Evolutionary conservation across 2,797 vertebrate species (phyloP).

Genomic region (Muraenolepis orangiensis): DNA sequence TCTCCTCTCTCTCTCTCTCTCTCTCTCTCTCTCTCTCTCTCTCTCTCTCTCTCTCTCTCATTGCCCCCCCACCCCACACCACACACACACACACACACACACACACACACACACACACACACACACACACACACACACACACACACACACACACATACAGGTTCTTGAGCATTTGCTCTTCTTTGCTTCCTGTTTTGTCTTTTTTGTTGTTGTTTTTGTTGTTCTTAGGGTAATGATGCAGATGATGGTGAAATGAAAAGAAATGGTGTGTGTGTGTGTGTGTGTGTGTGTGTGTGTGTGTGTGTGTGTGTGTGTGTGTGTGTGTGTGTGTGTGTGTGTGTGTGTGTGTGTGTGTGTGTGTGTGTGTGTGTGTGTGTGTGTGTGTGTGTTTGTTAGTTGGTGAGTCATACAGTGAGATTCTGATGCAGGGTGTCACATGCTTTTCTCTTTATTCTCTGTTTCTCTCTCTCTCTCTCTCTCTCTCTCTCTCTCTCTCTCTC

Average conservation of each 20-base stretch:
- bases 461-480: slow-evolving; percentile 15
- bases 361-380: slow-evolving; percentile 8
- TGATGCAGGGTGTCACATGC: slow-evolving; percentile 43
- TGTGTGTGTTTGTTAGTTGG: slow-evolving; percentile 21
- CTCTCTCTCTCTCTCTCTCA: too few species aligned
- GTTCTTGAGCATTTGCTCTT: too few species aligned
- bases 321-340: slow-evolving; percentile 11
- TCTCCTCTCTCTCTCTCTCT: too few species aligned
- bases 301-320: slow-evolving; percentile 8
- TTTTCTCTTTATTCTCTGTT: slow-evolving; percentile 15
- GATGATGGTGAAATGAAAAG: slow-evolving; percentile 5
- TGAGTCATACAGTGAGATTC: slow-evolving; percentile 50
- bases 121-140: too few species aligned
- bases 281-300: slow-evolving; percentile 12
- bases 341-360: slow-evolving; percentile 11
- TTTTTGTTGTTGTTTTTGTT: background rate
- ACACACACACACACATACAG: too few species aligned
- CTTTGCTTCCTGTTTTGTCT: too few species aligned
- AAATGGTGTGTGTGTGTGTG: slow-evolving; percentile 1
- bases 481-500: slow-evolving; percentile 10
- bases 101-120: too few species aligned
- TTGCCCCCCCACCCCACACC: too few species aligned
- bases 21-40: too few species aligned
- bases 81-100: too few species aligned
- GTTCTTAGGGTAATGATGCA: background rate